Evolutionary conservation across 2,113 vertebrate species (phyloP).

Genomic region (Psilopsiagon aurifrons): DNA sequence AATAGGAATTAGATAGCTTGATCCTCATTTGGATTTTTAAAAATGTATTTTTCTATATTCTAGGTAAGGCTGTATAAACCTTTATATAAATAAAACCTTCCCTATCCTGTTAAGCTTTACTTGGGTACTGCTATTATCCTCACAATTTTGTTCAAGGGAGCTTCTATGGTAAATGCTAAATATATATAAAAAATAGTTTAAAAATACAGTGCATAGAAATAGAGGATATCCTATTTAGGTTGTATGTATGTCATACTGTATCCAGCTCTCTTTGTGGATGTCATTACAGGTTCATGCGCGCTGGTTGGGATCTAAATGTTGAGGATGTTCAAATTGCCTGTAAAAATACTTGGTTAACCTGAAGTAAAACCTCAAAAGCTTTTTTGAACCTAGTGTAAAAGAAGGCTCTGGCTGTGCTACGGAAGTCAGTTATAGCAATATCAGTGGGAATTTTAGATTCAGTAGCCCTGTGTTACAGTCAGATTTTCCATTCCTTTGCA

Average conservation of each 20-base stretch:
- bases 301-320: background rate
- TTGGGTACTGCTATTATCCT: background rate
- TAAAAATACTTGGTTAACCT: conserved; percentile 9
- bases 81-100: background rate
- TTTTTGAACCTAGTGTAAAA: background rate
- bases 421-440: background rate
- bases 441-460: background rate
- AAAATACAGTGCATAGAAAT: background rate
- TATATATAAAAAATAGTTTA: background rate
- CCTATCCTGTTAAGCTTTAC: background rate
- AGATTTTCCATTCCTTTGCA: background rate
- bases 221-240: background rate
- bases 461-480: background rate
- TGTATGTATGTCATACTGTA: background rate
- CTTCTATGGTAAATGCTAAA: background rate
- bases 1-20: background rate
- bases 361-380: background rate
- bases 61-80: background rate
- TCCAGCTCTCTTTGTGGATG: background rate
- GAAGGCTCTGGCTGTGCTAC: background rate
- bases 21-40: background rate
- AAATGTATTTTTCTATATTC: accelerated
- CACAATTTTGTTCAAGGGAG: background rate
- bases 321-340: background rate
- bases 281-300: background rate